phyloP scores from a whole-genome alignment of 2,888 invertebrate genomes.

The Rhagonycha fulva region DNA sequence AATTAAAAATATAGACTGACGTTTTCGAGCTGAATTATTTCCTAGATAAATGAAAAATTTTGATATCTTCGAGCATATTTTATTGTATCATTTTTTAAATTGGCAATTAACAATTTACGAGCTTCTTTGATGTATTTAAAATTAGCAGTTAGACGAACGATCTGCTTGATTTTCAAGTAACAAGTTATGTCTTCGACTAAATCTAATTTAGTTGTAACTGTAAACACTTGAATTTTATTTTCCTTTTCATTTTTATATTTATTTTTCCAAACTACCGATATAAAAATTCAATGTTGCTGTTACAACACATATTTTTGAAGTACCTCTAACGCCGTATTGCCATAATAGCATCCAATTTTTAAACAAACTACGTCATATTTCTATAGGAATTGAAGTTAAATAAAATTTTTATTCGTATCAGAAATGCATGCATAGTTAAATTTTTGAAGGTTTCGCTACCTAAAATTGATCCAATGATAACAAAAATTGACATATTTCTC shows the following conservation, averaged over 20 bases:
- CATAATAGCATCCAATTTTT: background rate
- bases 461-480: background rate
- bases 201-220: background rate
- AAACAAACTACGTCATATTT: background rate
- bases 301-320: background rate
- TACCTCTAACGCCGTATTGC: background rate
- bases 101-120: constrained; percentile 24
- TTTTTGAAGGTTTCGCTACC: background rate
- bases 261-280: background rate
- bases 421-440: background rate
- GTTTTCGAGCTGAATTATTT: background rate
- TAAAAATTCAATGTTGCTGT: background rate
- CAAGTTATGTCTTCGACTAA: background rate
- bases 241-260: background rate
- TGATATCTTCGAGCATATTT: constrained; percentile 8
- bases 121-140: constrained; percentile 27
- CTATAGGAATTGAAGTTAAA: background rate
- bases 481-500: background rate
- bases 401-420: background rate
- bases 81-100: constrained; percentile 17
- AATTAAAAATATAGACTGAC: background rate
- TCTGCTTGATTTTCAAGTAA: constrained; percentile 1
- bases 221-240: background rate
- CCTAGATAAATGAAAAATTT: background rate
- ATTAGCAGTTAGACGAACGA: constrained; percentile 19